Base-by-base conservation (phyloP, 2,888 invertebrate genomes). In the Mythimna impura region DNA sequence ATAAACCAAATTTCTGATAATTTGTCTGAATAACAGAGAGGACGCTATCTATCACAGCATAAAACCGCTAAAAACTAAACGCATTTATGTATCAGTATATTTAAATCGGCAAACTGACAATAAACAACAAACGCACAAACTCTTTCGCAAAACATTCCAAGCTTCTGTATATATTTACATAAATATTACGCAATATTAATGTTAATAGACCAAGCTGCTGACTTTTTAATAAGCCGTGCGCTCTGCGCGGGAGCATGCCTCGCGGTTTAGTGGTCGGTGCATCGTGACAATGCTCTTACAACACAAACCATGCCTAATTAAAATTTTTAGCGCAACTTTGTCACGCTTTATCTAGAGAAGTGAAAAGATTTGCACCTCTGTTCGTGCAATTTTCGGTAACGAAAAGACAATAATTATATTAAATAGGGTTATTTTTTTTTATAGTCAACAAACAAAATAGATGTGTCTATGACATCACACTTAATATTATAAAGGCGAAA, bases 271-370 rank as follows among this genome's bases (percentile, higher is more conserved):
- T 82, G 90, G 88, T 89, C 76, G 88, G 84, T 85, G 86, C 90
- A 86, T 93, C 93, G 92, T 93, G 93, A 93, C 91, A 91, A 88
- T 86, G 75, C 71, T 66, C 78, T 94, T 93, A 85, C 91, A 86
- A 90, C 90, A 93, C 84, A 77, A 73, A 66, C 65, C 83, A 88
- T 89, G 85, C 84, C 89, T 93, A 92, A 93, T 94, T 93, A 91
- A 92, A 90, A 87, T 76, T 80, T 81, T 78, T 89, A 82, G 84
- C 67, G 80, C 82, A 86, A 86, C 60, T 67, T 58, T 67, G 65
- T 75, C 74, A 74, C 74, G 79, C 17, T 73, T 82, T 68, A 68
- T 54, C 57, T 9, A 40, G 20, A 68, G 64, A 30, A 43, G 12
- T 60, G 22, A 58, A 12, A 34, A 78, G 34, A 73, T 67, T 82